These are phyloP conservation scores for Tragelaphus buxtoni DNA, from an alignment of 2,113 vertebrate species.

Conservation along the genomic window DNA sequence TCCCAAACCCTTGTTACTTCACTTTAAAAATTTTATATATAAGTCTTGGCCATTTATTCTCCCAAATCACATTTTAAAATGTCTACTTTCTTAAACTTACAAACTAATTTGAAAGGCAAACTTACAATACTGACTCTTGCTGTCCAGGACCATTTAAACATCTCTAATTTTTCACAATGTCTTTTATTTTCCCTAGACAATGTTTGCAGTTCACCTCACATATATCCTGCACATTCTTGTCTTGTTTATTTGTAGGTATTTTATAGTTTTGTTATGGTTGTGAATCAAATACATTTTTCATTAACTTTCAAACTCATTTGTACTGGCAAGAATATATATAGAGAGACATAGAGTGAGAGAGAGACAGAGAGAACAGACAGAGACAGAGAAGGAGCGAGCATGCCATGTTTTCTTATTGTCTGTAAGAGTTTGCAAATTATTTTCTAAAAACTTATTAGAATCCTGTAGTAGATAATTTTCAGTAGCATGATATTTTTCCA, in stretches of 20 bases:
- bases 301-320: neutral
- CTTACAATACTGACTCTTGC: neutral
- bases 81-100: neutral
- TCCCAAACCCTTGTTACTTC: neutral
- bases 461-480: neutral
- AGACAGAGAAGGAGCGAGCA: neutral
- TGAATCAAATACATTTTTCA: neutral
- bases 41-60: neutral
- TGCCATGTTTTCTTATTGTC: neutral
- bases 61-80: neutral
- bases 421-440: neutral
- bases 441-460: neutral
- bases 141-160: neutral
- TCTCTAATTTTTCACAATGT: neutral
- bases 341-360: neutral
- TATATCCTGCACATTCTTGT: neutral
- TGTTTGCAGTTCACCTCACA: neutral
- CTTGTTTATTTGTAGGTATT: neutral
- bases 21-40: neutral
- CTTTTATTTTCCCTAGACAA: neutral
- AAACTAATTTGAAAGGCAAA: neutral
- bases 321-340: neutral
- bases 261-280: neutral
- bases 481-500: neutral
- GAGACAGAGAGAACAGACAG: neutral